These are phyloP conservation scores for Microcebus griseorufus DNA, from an alignment of 2,113 vertebrate genomes.

Conservation along the genomic window DNA sequence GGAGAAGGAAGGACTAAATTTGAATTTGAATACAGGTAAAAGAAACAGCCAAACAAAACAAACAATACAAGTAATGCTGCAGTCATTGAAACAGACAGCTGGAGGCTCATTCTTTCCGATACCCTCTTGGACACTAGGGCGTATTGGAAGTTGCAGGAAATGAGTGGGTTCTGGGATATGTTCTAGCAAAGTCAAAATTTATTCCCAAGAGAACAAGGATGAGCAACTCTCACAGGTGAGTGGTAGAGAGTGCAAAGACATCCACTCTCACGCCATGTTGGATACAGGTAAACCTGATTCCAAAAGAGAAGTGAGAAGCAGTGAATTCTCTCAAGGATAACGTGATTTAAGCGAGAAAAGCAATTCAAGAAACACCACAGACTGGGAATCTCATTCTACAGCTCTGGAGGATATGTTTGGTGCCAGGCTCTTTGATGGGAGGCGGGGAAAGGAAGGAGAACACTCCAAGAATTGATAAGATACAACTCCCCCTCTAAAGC, in stretches of 20 bases:
- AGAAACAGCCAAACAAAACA: neutral
- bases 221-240: neutral
- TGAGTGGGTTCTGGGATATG: neutral
- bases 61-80: fast-evolving
- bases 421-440: neutral
- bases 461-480: neutral
- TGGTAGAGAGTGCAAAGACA: no score
- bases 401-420: neutral
- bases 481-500: no score
- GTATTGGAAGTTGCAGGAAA: neutral
- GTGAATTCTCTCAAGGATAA: neutral
- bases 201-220: neutral
- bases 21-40: neutral
- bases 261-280: neutral
- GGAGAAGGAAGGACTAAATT: neutral
- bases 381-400: no score
- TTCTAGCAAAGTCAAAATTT: neutral
- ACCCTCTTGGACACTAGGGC: neutral
- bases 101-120: neutral
- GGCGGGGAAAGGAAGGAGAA: neutral
- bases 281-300: neutral
- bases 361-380: neutral
- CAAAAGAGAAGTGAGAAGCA: neutral
- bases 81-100: no score
- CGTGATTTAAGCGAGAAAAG: neutral